Base-by-base conservation (phyloP, 2,888 invertebrate genomes). In the Nemapogon koenigi region DNA sequence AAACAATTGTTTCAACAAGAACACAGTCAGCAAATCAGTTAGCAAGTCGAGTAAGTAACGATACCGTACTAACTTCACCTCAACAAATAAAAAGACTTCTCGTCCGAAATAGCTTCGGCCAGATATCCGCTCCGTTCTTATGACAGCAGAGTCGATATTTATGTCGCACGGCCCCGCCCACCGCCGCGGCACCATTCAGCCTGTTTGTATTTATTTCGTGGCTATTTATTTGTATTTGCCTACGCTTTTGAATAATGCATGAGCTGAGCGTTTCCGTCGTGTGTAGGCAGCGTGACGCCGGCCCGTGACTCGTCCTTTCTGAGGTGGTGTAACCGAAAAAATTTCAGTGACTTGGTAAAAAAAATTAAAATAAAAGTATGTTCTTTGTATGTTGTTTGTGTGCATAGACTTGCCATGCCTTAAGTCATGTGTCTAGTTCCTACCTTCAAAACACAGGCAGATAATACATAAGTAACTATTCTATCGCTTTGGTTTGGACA, bases 211-310 rank as follows among this genome's bases (percentile, higher is more conserved):
- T 75, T 78, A 75, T 76, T 76, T 66, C 64, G 64, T 69, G 71
- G 65, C 76, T 73, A 76, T 78, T 76, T 78, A 78, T 76, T 78
- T 76, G 76, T 78, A 75, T 76, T 76, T 71, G 73, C 62, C 63
- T 70, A 68, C 53, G 64, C 61, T 58, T 73, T 70, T 78, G 76
- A 78, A 78, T 78, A 67, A 78, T 75, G 64, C 69, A 78, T 76
- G 75, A 73, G 70, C 68, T 56, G 57, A 68, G 61, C 65, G 68
- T 76, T 73, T 75, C 76, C 76, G 72, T 62, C 69, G 75, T 72
- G 76, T 72, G 76, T 76, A 78, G 76, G 78, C 75, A 64, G 76
- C 76, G 70, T 78, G 78, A 76, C 76, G 76, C 76, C 76, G 59
- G 45, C 41, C 41, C 40, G 44, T 41, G 35, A 38, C 44, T 43